Conservation (phyloP, 2,797 vertebrate species). For the Ambastaia sidthimunki region DNA sequence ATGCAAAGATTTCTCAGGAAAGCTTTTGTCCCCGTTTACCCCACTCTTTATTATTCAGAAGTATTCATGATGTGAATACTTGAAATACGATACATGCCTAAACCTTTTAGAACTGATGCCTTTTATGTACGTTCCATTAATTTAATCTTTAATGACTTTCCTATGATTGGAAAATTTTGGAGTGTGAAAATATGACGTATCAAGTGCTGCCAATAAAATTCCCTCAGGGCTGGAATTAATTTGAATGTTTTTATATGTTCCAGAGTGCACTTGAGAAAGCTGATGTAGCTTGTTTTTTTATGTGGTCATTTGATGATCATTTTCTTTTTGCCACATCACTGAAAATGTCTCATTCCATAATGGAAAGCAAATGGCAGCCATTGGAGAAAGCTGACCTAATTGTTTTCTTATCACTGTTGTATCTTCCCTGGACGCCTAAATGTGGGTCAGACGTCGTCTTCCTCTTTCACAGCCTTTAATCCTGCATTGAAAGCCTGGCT, state of each 20-base stretch:
- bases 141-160: background rate
- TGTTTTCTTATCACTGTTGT: background rate
- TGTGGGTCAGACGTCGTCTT: background rate
- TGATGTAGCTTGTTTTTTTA: too few species aligned
- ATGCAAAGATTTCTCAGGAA: background rate
- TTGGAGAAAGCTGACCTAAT: too few species aligned
- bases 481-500: background rate
- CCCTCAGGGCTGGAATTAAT: background rate
- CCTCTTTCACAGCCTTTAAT: background rate
- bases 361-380: background rate
- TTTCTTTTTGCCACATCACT: too few species aligned
- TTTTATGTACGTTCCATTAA: background rate
- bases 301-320: too few species aligned
- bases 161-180: background rate
- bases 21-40: background rate
- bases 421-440: background rate
- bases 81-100: background rate
- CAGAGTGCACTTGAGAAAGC: background rate
- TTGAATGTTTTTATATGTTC: background rate
- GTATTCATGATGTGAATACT: background rate
- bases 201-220: slow-evolving; percentile 9
- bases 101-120: background rate
- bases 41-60: background rate
- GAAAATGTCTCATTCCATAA: too few species aligned
- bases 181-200: background rate